These are phyloP conservation scores for Xenopus laevis DNA, from an alignment of 2,113 vertebrate genomes.

Conservation along the genomic window DNA sequence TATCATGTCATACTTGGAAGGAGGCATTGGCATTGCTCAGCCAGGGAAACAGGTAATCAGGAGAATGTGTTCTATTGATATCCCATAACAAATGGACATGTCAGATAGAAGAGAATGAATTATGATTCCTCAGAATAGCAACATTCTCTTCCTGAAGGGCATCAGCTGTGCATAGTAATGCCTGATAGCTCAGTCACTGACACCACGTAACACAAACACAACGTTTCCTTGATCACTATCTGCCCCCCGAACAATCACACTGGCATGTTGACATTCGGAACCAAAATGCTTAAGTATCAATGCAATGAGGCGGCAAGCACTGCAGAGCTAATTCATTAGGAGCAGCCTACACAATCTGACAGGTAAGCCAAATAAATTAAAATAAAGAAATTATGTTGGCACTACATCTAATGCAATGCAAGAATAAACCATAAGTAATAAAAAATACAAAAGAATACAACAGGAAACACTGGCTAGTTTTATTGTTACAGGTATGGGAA, in stretches of 20 bases:
- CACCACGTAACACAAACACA: background rate
- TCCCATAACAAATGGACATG: background rate
- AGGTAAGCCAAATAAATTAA: no score
- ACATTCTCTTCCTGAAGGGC: background rate
- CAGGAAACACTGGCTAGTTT: no score
- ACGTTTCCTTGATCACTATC: slow-evolving; percentile 10
- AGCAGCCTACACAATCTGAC: slow-evolving; percentile 6
- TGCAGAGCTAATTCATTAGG: slow-evolving; percentile 9
- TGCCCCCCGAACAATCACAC: background rate
- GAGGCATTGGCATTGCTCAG: background rate
- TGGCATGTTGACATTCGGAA: slow-evolving; percentile 21
- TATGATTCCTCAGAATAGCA: background rate
- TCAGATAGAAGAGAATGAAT: background rate
- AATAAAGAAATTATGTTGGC: no score
- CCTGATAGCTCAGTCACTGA: background rate
- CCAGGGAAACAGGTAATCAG: background rate
- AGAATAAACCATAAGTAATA: no score
- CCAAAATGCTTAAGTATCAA: background rate
- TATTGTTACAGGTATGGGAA: no score
- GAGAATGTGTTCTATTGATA: background rate
- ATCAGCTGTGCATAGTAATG: background rate
- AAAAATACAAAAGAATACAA: no score
- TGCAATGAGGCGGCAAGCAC: background rate
- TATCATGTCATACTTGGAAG: no score
- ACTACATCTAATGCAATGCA: no score